phyloP scores from a whole-genome alignment of 2,113 vertebrate species.

The Nothoprocta pentlandii region DNA sequence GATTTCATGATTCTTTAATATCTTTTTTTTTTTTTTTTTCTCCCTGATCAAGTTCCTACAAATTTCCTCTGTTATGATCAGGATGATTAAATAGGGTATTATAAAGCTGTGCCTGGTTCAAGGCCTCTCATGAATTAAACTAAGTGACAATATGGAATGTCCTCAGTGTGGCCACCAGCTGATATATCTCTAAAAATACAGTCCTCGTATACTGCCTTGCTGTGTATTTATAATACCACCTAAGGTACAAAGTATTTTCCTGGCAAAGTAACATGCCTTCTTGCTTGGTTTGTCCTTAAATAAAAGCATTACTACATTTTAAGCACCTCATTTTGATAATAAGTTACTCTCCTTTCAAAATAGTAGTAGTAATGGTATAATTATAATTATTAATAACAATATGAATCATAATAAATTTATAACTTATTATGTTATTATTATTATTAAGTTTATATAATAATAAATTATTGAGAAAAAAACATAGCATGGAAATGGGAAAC shows the following conservation, averaged over 20 bases:
- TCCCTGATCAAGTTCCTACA: background rate
- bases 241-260: background rate
- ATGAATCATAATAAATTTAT: too few species aligned
- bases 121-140: background rate
- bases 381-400: background rate
- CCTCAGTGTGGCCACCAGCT: background rate
- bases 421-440: too few species aligned
- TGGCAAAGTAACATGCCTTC: background rate
- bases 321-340: background rate
- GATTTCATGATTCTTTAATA: accelerated
- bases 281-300: background rate
- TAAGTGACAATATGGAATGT: background rate
- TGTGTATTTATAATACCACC: background rate
- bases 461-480: background rate
- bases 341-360: background rate
- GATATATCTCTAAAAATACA: background rate
- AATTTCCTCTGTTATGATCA: background rate
- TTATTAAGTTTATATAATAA: too few species aligned
- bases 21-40: background rate
- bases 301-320: background rate
- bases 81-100: background rate
- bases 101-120: background rate
- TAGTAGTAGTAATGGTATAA: background rate
- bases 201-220: background rate
- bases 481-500: background rate